These are phyloP conservation scores for Edolisoma coerulescens DNA, from an alignment of 2,113 vertebrate genomes.

Conservation along the genomic window DNA sequence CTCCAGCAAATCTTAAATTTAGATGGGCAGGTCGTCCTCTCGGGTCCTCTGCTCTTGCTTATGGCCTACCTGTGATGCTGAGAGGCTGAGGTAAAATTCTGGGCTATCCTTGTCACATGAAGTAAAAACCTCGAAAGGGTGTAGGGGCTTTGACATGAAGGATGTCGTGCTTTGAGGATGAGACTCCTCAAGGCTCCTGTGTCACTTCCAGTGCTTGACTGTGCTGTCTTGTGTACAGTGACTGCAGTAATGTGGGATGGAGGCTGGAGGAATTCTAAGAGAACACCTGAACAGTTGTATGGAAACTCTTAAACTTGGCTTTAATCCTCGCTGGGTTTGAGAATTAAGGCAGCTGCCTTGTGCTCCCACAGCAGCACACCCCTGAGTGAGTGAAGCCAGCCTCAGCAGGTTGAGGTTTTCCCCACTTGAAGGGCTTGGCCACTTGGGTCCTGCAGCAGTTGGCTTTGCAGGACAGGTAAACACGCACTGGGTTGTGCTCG, in stretches of 20 bases:
- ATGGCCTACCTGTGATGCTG: not conserved
- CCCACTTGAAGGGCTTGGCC: not conserved
- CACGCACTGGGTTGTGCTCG: not conserved
- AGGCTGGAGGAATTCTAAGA: not conserved
- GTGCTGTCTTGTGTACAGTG: not conserved
- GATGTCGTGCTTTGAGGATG: not conserved
- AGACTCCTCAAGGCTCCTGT: not conserved
- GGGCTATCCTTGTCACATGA: rapidly evolving
- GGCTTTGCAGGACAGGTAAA: not conserved
- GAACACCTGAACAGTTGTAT: not conserved
- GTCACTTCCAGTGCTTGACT: not conserved
- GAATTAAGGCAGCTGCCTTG: not conserved
- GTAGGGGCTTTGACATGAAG: not conserved
- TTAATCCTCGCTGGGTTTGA: not conserved
- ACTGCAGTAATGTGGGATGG: not conserved
- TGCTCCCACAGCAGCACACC: not conserved
- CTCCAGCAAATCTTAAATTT: not conserved
- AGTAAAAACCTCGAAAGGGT: not conserved
- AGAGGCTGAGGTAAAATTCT: not conserved
- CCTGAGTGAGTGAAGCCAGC: too few species aligned
- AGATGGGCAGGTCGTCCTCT: not conserved
- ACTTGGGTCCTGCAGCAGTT: not conserved
- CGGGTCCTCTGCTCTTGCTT: not conserved
- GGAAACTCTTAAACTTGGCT: not conserved
- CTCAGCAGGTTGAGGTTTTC: not conserved